Conservation (phyloP, 2,888 invertebrate genomes). For the Anodontia alba region DNA sequence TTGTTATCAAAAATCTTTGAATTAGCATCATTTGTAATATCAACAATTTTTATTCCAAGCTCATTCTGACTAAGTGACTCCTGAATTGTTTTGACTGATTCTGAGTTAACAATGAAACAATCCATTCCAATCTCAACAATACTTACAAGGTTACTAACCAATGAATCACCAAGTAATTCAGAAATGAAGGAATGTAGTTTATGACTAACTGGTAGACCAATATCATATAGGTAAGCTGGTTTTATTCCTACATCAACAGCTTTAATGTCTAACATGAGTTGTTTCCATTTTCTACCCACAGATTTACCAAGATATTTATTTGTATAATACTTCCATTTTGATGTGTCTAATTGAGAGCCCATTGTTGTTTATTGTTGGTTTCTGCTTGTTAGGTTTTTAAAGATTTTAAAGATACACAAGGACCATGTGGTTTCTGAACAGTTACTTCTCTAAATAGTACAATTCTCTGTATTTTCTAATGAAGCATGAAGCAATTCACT, state of each 20-base stretch:
- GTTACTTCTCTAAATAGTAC: too few species aligned
- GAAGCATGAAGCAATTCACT: too few species aligned
- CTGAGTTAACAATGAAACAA: slow-evolving; percentile 56
- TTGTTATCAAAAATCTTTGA: not conserved
- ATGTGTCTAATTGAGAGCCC: not conserved
- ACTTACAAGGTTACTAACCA: slow-evolving; percentile 48
- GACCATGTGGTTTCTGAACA: too few species aligned
- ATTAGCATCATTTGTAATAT: not conserved
- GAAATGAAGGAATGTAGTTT: slow-evolving; percentile 37
- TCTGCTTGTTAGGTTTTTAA: too few species aligned
- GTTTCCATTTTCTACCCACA: slow-evolving; percentile 23
- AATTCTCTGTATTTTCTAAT: too few species aligned
- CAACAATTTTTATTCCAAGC: not conserved
- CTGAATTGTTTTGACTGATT: not conserved
- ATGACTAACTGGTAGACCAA: slow-evolving; percentile 28
- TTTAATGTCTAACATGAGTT: slow-evolving; percentile 48
- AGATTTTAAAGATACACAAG: too few species aligned
- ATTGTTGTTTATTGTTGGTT: not conserved
- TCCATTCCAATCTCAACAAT: slow-evolving; percentile 59
- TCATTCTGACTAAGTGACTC: not conserved
- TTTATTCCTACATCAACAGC: slow-evolving; percentile 64
- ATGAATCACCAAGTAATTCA: slow-evolving; percentile 24
- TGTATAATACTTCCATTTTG: slow-evolving; percentile 26
- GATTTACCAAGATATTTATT: slow-evolving; percentile 33
- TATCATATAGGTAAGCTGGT: slow-evolving; percentile 63